These are phyloP conservation scores for Burhinus oedicnemus DNA, from an alignment of 2,113 vertebrate species.

Conservation along the genomic window DNA sequence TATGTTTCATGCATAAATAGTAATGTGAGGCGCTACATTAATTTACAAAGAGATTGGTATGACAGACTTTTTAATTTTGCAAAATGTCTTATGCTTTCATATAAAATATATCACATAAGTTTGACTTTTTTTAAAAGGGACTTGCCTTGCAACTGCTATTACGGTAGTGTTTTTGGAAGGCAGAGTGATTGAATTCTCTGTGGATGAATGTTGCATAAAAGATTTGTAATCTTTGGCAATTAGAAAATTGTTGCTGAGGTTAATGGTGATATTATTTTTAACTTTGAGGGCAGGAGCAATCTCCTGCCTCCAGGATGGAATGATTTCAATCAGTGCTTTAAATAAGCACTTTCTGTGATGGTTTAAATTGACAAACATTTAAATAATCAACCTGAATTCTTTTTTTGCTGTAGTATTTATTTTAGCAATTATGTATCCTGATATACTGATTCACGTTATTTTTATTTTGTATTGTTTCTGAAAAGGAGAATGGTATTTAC, in stretches of 20 bases:
- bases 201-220: background rate
- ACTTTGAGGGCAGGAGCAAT: conserved; percentile 51
- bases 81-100: background rate
- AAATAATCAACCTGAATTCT: background rate
- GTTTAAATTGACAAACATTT: conserved; percentile 8
- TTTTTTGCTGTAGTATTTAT: background rate
- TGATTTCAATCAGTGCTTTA: conserved; percentile 43
- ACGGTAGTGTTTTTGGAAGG: background rate
- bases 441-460: background rate
- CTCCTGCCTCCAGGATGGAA: background rate
- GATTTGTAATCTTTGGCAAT: conserved; percentile 36
- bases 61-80: background rate
- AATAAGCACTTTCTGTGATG: conserved; percentile 12
- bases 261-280: conserved; percentile 63
- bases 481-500: background rate
- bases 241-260: conserved; percentile 44
- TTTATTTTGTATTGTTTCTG: background rate
- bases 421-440: background rate
- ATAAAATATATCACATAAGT: rapidly evolving
- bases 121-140: background rate
- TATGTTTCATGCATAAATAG: background rate
- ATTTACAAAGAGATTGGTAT: background rate
- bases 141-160: background rate
- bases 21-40: background rate
- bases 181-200: background rate